Conservation (phyloP, 2,888 invertebrate species). For the Teleiodes luculella region DNA sequence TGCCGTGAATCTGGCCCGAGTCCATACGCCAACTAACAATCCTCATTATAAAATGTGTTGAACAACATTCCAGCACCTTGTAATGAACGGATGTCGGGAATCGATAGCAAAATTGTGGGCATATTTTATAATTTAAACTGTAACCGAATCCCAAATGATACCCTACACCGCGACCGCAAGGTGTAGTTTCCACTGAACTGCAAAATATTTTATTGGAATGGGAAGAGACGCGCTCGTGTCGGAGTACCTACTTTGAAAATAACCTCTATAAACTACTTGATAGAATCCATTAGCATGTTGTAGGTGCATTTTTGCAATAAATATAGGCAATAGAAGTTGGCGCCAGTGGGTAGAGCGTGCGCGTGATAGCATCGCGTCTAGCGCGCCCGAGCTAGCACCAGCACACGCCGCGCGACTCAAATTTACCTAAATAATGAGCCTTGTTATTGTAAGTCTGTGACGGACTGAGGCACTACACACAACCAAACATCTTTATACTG, state of each 20-base stretch:
- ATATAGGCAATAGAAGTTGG: slow-evolving; percentile 60
- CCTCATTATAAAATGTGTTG: slow-evolving; percentile 63
- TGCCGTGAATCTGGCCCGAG: slow-evolving; percentile 14
- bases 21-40: slow-evolving; percentile 37
- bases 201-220: slow-evolving; percentile 34
- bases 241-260: slow-evolving; percentile 44
- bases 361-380: slow-evolving; percentile 58
- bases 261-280: slow-evolving; percentile 49
- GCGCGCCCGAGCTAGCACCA: slow-evolving; percentile 41
- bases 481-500: too few species aligned
- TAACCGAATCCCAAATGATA: slow-evolving; percentile 27
- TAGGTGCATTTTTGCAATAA: slow-evolving; percentile 47
- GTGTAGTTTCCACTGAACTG: slow-evolving; percentile 33
- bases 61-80: slow-evolving; percentile 71
- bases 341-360: slow-evolving; percentile 57
- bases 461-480: background rate
- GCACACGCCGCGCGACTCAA: slow-evolving; percentile 46
- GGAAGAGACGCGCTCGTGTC: slow-evolving; percentile 44
- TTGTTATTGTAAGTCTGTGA: too few species aligned
- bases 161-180: slow-evolving; percentile 34
- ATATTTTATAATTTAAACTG: slow-evolving; percentile 59
- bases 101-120: slow-evolving; percentile 70
- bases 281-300: slow-evolving; percentile 56
- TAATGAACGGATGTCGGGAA: slow-evolving; percentile 74
- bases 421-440: slow-evolving; percentile 39